Evolutionary conservation across 1,140 invertebrate genomes (phyloP).

Genomic region (Drosophila micromelanica): DNA sequence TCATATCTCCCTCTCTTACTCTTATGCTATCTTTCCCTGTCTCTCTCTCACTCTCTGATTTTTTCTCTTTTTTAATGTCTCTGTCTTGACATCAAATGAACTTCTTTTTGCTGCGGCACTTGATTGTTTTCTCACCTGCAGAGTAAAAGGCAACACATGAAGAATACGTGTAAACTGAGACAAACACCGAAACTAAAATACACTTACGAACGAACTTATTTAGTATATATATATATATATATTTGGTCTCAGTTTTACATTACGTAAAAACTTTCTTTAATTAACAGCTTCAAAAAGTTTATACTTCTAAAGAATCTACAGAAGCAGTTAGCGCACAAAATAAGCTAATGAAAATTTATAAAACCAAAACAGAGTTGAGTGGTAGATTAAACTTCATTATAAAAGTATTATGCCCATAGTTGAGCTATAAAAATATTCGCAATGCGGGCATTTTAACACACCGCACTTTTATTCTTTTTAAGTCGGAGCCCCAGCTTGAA

Average conservation of each 20-base stretch:
- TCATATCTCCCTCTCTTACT: slow-evolving; percentile 7
- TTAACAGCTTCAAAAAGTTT: no score
- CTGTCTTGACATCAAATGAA: slow-evolving; percentile 20
- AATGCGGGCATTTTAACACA: slow-evolving; percentile 55
- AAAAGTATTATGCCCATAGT: slow-evolving; percentile 7
- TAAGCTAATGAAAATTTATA: background rate
- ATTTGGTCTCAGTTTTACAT: no score
- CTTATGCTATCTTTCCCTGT: background rate
- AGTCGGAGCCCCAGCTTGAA: slow-evolving; percentile 1
- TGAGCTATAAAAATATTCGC: background rate
- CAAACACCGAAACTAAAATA: slow-evolving; percentile 9
- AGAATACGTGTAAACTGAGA: background rate
- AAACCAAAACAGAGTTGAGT: background rate
- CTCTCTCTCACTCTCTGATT: background rate
- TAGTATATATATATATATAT: no score
- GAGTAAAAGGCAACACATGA: background rate
- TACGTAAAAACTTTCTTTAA: no score
- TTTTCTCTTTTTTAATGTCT: slow-evolving; percentile 7
- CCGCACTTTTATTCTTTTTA: slow-evolving; percentile 20
- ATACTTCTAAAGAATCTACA: no score
- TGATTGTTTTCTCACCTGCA: slow-evolving; percentile 65
- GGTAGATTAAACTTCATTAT: background rate
- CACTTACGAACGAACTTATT: background rate
- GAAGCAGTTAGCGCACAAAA: no score
- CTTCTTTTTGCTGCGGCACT: slow-evolving; percentile 35